Evolutionary conservation across 2,797 vertebrate genomes (phyloP).

Genomic region (Podargus strigoides): DNA sequence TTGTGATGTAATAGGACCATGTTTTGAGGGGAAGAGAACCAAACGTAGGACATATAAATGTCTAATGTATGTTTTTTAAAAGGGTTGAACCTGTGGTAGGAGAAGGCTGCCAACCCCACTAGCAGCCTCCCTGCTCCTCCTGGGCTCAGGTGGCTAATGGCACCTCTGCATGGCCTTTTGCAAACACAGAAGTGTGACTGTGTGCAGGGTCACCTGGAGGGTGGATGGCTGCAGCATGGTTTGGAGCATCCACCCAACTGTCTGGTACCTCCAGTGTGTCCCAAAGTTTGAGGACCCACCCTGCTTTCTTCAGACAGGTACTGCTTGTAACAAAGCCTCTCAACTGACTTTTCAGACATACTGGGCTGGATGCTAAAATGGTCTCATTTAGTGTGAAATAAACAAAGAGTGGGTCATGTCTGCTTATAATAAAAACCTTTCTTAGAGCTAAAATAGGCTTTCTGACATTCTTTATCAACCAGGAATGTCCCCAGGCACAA

Average conservation of each 20-base stretch:
- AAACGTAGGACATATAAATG: neutral
- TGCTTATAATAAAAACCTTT: neutral
- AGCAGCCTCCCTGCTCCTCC: neutral
- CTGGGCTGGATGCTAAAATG: neutral
- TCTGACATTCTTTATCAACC: neutral
- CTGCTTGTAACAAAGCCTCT: neutral
- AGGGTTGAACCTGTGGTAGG: neutral
- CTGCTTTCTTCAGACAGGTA: neutral
- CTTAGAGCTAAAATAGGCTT: neutral
- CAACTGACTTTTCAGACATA: neutral
- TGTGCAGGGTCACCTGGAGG: neutral
- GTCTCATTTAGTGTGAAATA: neutral
- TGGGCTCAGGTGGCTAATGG: neutral
- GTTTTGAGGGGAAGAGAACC: neutral
- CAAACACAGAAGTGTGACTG: neutral
- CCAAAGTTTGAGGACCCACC: neutral
- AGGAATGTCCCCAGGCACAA: neutral
- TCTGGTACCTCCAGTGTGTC: neutral
- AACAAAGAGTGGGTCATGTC: neutral
- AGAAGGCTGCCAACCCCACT: neutral
- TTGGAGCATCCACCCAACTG: neutral
- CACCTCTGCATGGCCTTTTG: neutral
- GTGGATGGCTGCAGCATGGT: neutral
- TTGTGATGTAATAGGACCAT: neutral
- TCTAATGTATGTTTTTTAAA: neutral